Conservation (phyloP, 92 coral and sea anemone species). For the Umimayanthus kanabou region DNA sequence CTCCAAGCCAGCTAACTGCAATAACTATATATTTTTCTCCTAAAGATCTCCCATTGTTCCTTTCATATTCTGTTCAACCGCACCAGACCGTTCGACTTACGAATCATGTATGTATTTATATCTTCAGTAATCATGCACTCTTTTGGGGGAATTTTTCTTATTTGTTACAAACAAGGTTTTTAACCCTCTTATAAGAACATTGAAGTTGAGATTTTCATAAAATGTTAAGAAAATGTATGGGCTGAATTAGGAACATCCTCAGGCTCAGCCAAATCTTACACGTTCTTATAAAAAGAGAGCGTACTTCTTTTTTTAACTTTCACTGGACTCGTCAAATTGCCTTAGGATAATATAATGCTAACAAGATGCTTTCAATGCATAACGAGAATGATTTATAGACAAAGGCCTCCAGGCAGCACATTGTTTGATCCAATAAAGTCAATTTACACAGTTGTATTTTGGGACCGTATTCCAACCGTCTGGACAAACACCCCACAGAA, state of each 20-base stretch:
- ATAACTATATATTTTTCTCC: not conserved
- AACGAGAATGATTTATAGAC: not conserved
- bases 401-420: not conserved
- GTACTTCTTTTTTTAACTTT: not conserved
- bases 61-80: no score
- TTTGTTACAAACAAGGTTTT: no score
- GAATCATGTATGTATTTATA: not conserved
- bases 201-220: no score
- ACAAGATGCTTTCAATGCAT: not conserved
- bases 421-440: not conserved
- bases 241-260: no score
- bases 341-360: not conserved
- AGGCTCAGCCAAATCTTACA: no score
- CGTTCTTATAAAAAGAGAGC: no score
- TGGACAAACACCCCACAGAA: not conserved
- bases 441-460: not conserved
- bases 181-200: no score
- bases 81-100: not conserved
- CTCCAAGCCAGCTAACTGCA: not conserved
- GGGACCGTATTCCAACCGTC: not conserved
- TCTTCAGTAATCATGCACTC: no score
- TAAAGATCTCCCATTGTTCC: not conserved
- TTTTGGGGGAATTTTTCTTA: no score
- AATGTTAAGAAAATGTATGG: no score
- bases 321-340: not conserved